phyloP scores from a whole-genome alignment of 2,888 invertebrate genomes.

The Dendrolimus pini region DNA sequence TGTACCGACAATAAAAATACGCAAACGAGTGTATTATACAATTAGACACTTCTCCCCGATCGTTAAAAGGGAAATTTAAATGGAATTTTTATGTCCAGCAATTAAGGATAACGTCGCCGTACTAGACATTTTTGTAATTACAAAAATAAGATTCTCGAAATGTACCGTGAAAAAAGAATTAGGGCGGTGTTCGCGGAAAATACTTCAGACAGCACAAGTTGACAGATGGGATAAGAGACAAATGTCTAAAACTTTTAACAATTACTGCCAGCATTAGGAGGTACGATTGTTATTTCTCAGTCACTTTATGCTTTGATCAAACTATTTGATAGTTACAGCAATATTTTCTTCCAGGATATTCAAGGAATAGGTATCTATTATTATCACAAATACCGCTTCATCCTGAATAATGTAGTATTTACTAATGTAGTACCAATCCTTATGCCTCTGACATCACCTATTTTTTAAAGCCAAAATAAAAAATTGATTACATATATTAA shows the following conservation, averaged over 20 bases:
- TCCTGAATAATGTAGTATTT: no score
- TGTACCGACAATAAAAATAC: conserved; percentile 75
- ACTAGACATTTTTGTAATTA: conserved; percentile 77
- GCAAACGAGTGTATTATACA: conserved; percentile 77
- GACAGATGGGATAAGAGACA: conserved; percentile 55
- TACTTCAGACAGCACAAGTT: conserved; percentile 47
- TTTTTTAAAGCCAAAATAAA: no score
- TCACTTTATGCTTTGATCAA: no score
- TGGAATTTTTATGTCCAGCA: conserved; percentile 78
- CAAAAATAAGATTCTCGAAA: conserved; percentile 77
- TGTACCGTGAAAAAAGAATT: conserved; percentile 76
- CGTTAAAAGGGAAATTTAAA: conserved; percentile 78
- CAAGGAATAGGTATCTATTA: no score
- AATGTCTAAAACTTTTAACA: conserved; percentile 34
- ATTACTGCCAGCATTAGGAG: not conserved
- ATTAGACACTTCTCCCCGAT: conserved; percentile 75
- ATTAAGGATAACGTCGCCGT: conserved; percentile 76
- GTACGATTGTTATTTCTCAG: not conserved
- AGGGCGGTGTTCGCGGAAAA: conserved; percentile 63
- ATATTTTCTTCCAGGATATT: no score
- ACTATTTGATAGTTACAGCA: no score
- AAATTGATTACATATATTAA: no score
- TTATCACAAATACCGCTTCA: no score
- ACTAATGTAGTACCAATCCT: no score
- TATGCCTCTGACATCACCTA: no score